Evolutionary conservation across 2,797 vertebrate species (phyloP), one percentile per base, ranked within the genome.

Genomic region (Octomys mimax): DNA sequence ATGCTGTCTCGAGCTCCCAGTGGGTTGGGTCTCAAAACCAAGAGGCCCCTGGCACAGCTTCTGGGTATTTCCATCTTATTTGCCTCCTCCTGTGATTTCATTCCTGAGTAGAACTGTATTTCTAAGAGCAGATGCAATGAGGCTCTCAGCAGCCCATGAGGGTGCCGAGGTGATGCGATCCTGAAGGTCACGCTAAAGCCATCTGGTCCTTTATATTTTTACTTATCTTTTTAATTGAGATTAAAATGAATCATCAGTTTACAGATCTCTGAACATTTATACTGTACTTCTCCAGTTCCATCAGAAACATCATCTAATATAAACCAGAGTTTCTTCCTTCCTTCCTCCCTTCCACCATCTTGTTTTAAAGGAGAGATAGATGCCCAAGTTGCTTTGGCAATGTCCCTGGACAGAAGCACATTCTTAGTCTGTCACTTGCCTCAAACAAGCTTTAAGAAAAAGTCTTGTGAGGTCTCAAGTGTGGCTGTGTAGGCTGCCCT

Each of bases 81-180:
- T 21, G 54, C 78, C 71, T 94, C 83, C 52, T 84, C 21, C 77
- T 87, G 33, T 78, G 77, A 93, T 68, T 97, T 96, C 62, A 88
- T 71, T 94, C 36, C 82, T 64, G 79, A 94, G 84, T 62, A 94
- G 87, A 97, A 86, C 36, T 68, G 52, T 64, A 71, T 91, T 93
- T 95, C 93, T 73, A 78, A 71, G 57, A 87, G 28, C n/a, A 93
- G 31, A 54, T 39, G 21, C 54, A 54, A 66, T 1, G 8, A 90
- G 64, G 39, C 59, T 75, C 87, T 59, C 33, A 92, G 64, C 54
- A 79, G 33, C 28, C 54, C 59, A 26, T n/a, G 61, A 46, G 52
- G 71, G 91, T 21, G 68, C 24, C 21, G 42, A 86, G 71, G 57
- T 86, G 24, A 26, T 9, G 19, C 28, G 10, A 95, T 71, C 54